Conservation (phyloP, 2,888 invertebrate genomes). For the Nomada ruficornis region DNA sequence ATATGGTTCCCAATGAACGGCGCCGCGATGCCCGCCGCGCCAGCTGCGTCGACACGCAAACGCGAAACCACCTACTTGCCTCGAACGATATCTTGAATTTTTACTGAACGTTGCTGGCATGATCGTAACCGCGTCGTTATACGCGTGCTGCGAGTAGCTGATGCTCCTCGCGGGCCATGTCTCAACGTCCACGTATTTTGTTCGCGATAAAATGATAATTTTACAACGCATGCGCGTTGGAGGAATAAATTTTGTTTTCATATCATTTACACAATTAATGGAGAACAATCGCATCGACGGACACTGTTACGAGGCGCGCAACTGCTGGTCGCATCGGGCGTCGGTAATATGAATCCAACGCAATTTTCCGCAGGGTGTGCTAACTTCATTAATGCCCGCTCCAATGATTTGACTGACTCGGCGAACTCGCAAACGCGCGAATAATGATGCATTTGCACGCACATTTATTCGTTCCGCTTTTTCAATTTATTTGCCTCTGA, state of each 20-base stretch:
- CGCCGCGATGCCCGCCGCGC: conserved; percentile 30
- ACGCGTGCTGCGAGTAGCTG: conserved; percentile 7
- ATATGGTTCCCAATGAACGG: conserved; percentile 69
- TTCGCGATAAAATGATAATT: no score
- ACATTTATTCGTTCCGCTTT: no score
- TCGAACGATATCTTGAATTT: background rate
- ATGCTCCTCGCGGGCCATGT: background rate
- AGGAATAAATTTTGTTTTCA: background rate
- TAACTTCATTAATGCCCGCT: conserved; percentile 17
- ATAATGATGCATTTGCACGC: background rate
- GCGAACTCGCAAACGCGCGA: background rate
- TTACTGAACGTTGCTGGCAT: conserved; percentile 44
- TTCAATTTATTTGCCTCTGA: background rate
- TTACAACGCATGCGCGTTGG: no score
- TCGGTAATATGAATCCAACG: conserved; percentile 40
- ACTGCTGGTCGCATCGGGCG: background rate
- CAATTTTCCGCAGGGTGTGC: conserved; percentile 37
- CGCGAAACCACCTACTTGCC: conserved; percentile 28
- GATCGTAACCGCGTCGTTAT: conserved; percentile 61
- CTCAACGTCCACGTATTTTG: no score
- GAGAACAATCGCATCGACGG: background rate
- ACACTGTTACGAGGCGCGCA: background rate
- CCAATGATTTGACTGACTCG: background rate
- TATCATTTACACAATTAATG: conserved; percentile 10
- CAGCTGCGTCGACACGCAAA: conserved; percentile 60